Conservation (phyloP, 2,888 invertebrate species). For the Eristalis intricaria region DNA sequence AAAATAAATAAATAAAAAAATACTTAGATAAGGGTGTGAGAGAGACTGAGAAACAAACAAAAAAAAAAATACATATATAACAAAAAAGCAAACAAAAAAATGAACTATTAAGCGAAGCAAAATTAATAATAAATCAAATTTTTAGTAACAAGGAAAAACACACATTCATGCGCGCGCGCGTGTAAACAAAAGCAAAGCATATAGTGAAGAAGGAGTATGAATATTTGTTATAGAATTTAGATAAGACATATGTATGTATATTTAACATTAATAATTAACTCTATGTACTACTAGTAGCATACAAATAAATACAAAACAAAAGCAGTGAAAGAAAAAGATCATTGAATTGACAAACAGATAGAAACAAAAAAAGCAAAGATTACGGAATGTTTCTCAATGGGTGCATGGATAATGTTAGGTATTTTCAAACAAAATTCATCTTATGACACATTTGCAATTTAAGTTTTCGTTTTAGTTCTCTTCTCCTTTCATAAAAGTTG, state of each 20-base stretch:
- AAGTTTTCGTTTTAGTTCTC: background rate
- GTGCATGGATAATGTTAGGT: slow-evolving; percentile 55
- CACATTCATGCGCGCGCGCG: slow-evolving; percentile 19
- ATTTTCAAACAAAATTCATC: background rate
- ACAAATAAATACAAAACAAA: slow-evolving; percentile 1
- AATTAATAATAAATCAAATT: slow-evolving; percentile 47
- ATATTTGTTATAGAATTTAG: slow-evolving; percentile 33
- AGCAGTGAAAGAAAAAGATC: background rate
- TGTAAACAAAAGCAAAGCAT: background rate
- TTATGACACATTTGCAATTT: background rate
- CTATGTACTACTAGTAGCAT: slow-evolving; percentile 50
- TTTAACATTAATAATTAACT: slow-evolving; percentile 40
- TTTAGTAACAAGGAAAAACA: slow-evolving; percentile 28
- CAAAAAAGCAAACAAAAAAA: slow-evolving; percentile 17
- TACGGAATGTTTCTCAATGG: slow-evolving; percentile 39
- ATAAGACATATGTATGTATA: slow-evolving; percentile 36
- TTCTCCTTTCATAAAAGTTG: background rate
- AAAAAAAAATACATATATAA: slow-evolving; percentile 1
- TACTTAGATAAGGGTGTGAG: slow-evolving; percentile 64
- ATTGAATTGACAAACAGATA: slow-evolving; percentile 11
- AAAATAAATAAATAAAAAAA: slow-evolving; percentile 15
- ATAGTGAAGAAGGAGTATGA: slow-evolving; percentile 18
- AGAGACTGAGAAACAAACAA: slow-evolving; percentile 65
- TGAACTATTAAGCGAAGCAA: slow-evolving; percentile 53
- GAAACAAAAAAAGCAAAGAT: background rate